Percentiles rank a stretch among this genome's conserved stretches.
phyloP scores from a whole-genome alignment of 2,113 vertebrate genomes.

The Antechinus flavipes region DNA sequence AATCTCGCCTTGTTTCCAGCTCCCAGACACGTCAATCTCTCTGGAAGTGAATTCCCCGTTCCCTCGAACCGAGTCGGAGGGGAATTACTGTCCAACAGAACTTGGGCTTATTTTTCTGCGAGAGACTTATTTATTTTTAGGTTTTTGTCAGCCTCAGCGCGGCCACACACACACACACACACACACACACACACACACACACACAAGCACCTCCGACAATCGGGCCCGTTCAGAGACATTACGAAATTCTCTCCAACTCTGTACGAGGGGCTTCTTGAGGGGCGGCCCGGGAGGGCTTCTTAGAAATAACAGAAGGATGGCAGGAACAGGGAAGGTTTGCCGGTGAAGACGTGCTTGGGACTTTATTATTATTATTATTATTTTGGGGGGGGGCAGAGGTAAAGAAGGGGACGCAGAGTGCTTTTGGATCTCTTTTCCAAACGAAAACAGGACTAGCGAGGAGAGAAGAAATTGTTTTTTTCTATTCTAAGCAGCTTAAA shows the following conservation, averaged over 20 bases:
- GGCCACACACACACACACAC: conserved; percentile 58
- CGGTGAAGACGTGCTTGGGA: conserved; percentile 51
- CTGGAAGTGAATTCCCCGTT: conserved; percentile 69
- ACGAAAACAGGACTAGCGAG: conserved; percentile 6
- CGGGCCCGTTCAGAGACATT: conserved; percentile 78
- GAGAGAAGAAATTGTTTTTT: conserved; percentile 69
- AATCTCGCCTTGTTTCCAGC: conserved; percentile 76
- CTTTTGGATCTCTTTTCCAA: conserved; percentile 62
- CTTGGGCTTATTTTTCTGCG: conserved; percentile 78
- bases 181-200: conserved; percentile 49
- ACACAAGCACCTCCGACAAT: conserved; percentile 55
- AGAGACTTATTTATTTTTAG: conserved; percentile 82
- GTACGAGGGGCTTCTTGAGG: conserved; percentile 67
- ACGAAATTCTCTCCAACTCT: conserved; percentile 84
- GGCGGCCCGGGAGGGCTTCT: conserved; percentile 72
- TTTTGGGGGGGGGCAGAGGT: conserved; percentile 13
- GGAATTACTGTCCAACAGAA: conserved; percentile 76
- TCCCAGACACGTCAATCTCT: conserved; percentile 82
- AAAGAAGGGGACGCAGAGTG: background rate
- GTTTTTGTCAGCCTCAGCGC: conserved; percentile 62
- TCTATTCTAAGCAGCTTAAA: conserved; percentile 60
- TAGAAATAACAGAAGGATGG: conserved; percentile 62
- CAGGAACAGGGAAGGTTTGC: conserved; percentile 33
- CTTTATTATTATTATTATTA: conserved; percentile 35
- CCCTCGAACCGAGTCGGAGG: conserved; percentile 77